phyloP scores from a whole-genome alignment of 2,797 vertebrate genomes.

The Synanceia verrucosa region DNA sequence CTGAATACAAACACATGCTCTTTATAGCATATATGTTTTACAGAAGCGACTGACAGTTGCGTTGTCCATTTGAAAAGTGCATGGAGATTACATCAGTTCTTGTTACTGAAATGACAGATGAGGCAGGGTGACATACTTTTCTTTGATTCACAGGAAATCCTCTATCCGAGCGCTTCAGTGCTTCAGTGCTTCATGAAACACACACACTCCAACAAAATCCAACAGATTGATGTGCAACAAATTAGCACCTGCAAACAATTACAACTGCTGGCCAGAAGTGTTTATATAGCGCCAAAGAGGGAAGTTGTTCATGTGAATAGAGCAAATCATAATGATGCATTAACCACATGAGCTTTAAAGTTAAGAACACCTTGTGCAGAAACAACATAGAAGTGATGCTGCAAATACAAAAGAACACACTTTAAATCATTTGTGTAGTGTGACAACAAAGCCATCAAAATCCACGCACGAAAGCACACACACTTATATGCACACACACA shows the following conservation, averaged over 20 bases:
- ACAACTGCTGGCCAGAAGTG: not conserved
- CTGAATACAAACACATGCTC: not conserved
- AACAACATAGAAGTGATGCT: not conserved
- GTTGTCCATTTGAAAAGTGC: not conserved
- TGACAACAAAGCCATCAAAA: not conserved
- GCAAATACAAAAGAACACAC: not conserved
- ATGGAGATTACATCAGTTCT: slow-evolving; percentile 14
- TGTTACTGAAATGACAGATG: slow-evolving; percentile 37
- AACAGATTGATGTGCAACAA: not conserved
- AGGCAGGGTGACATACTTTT: slow-evolving; percentile 10
- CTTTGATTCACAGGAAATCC: slow-evolving; percentile 44
- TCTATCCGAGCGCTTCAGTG: too few relatives aligned
- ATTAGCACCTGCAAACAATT: not conserved
- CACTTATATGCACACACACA: not conserved
- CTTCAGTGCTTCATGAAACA: too few relatives aligned
- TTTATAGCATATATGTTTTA: not conserved
- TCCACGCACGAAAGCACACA: not conserved
- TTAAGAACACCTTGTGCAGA: not conserved
- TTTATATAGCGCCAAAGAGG: not conserved
- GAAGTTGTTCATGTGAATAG: not conserved
- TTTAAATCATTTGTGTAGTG: not conserved
- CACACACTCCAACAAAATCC: not conserved
- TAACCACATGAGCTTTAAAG: not conserved
- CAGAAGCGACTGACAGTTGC: not conserved
- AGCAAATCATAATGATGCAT: not conserved